phyloP scores from a whole-genome alignment of 2,888 invertebrate genomes.

The Pardosa pseudoannulata region DNA sequence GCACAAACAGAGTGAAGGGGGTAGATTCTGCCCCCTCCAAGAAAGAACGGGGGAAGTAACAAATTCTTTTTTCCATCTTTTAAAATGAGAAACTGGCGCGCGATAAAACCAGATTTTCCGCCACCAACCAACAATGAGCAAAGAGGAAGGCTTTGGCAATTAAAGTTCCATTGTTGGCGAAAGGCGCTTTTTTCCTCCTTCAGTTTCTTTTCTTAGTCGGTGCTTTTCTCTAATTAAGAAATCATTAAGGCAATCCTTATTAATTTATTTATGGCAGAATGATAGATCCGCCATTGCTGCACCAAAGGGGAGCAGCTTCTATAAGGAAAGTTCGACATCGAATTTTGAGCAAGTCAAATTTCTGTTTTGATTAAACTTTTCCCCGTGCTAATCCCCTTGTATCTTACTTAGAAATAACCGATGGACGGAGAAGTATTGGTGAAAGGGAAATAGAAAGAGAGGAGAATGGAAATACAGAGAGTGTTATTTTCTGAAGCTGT shows the following conservation, averaged over 20 bases:
- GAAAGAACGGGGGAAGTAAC: conserved; percentile 17
- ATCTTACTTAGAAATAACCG: background rate
- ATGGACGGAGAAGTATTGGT: too few relatives aligned
- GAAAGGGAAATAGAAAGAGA: too few relatives aligned
- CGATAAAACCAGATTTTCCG: conserved; percentile 64
- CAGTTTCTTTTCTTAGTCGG: conserved; percentile 13
- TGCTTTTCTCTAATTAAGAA: conserved; percentile 68
- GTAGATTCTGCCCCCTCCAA: background rate
- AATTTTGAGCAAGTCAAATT: background rate
- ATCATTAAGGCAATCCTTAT: conserved; percentile 64
- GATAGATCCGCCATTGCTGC: conserved; percentile 32
- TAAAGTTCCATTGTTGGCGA: conserved; percentile 65
- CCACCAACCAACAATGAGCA: conserved; percentile 50
- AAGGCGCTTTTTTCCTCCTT: conserved; percentile 23
- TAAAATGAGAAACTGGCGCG: conserved; percentile 50
- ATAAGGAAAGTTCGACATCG: background rate
- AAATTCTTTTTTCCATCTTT: conserved; percentile 47
- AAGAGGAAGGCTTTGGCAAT: conserved; percentile 53
- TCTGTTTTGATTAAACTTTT: background rate
- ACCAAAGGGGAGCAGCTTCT: background rate
- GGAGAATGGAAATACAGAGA: too few relatives aligned
- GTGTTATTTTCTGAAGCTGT: too few relatives aligned
- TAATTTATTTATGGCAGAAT: conserved; percentile 52
- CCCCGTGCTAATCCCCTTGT: background rate
- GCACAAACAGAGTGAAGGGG: conserved; percentile 36